Conservation (phyloP, 1,140 invertebrate species). For the Ganaspis sp. region DNA sequence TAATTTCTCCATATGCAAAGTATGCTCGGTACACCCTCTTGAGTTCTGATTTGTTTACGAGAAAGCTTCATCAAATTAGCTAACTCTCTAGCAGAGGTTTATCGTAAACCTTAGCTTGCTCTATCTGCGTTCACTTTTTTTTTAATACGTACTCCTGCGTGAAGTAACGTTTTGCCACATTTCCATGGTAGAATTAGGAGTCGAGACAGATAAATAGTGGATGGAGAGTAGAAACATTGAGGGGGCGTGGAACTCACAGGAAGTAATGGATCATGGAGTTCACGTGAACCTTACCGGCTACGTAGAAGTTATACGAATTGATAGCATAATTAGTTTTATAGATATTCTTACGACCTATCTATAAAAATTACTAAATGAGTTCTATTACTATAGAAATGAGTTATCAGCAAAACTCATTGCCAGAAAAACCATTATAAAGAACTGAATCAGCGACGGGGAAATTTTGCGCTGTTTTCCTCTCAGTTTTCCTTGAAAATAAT, state of each 20-base stretch:
- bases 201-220: slow-evolving; percentile 69
- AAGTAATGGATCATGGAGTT: slow-evolving; percentile 70
- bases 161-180: slow-evolving; percentile 52
- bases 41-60: background rate
- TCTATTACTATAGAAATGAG: no score
- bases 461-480: no score
- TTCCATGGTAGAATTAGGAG: slow-evolving; percentile 67
- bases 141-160: slow-evolving; percentile 1
- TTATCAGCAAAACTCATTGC: background rate
- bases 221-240: slow-evolving; percentile 67
- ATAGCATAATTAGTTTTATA: slow-evolving; percentile 12
- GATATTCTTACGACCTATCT: background rate
- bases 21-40: background rate
- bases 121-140: background rate
- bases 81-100: background rate
- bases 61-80: background rate
- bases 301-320: slow-evolving; percentile 8
- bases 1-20: no score
- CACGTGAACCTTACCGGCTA: slow-evolving; percentile 33
- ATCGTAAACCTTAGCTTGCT: background rate
- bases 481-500: no score
- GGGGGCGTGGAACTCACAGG: slow-evolving; percentile 72
- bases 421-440: background rate
- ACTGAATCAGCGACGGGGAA: no score
- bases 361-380: background rate